Conservation (phyloP, 2,113 vertebrate genomes). For the Tursiops truncatus region DNA sequence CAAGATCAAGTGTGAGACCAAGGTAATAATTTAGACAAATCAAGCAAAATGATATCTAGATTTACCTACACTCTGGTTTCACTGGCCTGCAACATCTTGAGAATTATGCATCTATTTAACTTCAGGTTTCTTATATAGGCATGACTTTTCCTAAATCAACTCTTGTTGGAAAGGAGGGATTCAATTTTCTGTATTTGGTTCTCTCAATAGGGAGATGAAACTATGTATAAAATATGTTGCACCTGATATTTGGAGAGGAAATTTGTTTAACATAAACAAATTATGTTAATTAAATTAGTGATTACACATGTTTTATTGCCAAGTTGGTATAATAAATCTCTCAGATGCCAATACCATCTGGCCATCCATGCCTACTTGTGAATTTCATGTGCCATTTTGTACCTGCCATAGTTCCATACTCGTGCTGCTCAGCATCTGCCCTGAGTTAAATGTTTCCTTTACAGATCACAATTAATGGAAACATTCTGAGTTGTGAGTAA, state of each 20-base stretch:
- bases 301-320: constrained; percentile 65
- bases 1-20: background rate
- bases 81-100: background rate
- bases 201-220: constrained; percentile 1
- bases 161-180: background rate
- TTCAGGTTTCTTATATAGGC: background rate
- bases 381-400: constrained; percentile 64
- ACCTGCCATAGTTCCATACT: constrained; percentile 28
- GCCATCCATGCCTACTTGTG: constrained; percentile 66
- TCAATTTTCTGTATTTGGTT: background rate
- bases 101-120: background rate
- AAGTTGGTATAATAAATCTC: constrained; percentile 73
- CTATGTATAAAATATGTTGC: constrained; percentile 45
- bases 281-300: constrained; percentile 66
- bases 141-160: background rate
- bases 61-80: background rate
- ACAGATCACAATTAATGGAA: constrained; percentile 53
- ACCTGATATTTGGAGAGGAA: constrained; percentile 55
- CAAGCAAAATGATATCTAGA: background rate
- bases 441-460: constrained; percentile 15
- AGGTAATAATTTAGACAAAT: background rate
- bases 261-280: constrained; percentile 72
- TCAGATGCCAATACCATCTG: constrained; percentile 71
- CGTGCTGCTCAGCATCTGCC: constrained; percentile 24
- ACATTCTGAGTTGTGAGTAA: constrained; percentile 29